Base-by-base conservation (phyloP, 2,888 invertebrate species). In the Prostheceraeus crozeri region DNA sequence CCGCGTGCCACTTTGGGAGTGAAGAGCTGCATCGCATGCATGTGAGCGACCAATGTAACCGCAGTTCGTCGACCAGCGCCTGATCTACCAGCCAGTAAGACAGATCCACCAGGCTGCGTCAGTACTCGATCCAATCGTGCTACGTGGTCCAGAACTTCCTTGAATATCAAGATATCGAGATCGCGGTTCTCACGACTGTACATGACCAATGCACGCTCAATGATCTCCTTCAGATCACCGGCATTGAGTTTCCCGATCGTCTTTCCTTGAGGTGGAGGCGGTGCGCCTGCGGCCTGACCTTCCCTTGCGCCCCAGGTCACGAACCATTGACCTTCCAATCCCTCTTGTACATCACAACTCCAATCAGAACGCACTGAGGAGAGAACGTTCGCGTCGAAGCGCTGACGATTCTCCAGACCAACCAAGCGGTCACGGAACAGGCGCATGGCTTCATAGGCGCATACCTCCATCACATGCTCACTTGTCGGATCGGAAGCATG, bases 1-100 rank as follows among this genome's bases (percentile, higher is more conserved):
- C 77, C 77, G 23, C 80, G 72, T 1, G 80, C 78, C 35, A 84
- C 80, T 67, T 82, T 78, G 1, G 81, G 80, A 1, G 79, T 73
- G 65, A 79, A 71, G 11, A 81, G 64, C 45, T 82, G 81, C 55
- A 86, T 84, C 54, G 84, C 82, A 65, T 85, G 82, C 70, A 87
- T 79, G 54, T 85, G 82, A 6, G 87, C 83, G 0, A 84, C 81
- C 3, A 89, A 78, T 65, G 82, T 83, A 0, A 88, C 81, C 0
- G 88, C 85, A 10, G 86, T 84, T 68, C 86, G 81, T 33, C 90
- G 81, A 0, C 91, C 88, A 52, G 83, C 82, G 40, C 90, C 93
- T 28, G 85, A 83, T 65, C 83, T 80, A 0, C 88, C 89, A 65
- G 85, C 82, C 64, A 86, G 76, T 35, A 85, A 79, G n/a, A 83